Conservation (phyloP, 2,888 invertebrate genomes). For the Drosophila anomelani region DNA sequence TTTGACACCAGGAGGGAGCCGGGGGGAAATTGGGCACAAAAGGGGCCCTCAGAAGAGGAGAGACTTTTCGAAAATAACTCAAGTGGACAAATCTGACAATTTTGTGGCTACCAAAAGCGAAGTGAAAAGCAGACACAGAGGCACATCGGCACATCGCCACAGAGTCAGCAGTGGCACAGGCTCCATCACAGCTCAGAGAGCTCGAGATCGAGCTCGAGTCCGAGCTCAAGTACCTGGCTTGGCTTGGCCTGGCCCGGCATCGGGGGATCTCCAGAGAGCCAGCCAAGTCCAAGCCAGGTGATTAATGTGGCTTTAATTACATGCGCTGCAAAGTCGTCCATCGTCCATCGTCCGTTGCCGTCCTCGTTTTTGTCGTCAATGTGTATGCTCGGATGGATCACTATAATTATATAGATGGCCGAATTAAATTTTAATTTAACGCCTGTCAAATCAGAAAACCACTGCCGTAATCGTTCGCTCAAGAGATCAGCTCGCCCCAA, state of each 20-base stretch:
- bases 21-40: not conserved
- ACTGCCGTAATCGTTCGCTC: conserved; percentile 81
- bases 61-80: conserved; percentile 73
- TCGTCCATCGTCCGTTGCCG: conserved; percentile 22
- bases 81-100: conserved; percentile 82
- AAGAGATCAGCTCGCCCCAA: conserved; percentile 32
- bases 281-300: conserved; percentile 59
- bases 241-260: conserved; percentile 5
- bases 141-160: conserved; percentile 22
- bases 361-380: conserved; percentile 66
- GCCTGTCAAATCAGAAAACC: conserved; percentile 82
- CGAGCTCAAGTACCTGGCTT: conserved; percentile 61
- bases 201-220: conserved; percentile 3
- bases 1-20: conserved; percentile 36
- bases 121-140: conserved; percentile 37
- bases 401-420: conserved; percentile 81
- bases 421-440: conserved; percentile 82
- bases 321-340: conserved; percentile 75
- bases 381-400: conserved; percentile 81
- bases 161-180: conserved; percentile 28
- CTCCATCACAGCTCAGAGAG: conserved; percentile 30
- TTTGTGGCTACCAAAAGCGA: conserved; percentile 76
- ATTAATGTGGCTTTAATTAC: conserved; percentile 84
- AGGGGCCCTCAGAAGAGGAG: conserved; percentile 6
- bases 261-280: conserved; percentile 1